phyloP scores from a whole-genome alignment of 2,888 invertebrate species.

The Sarcophaga subvicina region DNA sequence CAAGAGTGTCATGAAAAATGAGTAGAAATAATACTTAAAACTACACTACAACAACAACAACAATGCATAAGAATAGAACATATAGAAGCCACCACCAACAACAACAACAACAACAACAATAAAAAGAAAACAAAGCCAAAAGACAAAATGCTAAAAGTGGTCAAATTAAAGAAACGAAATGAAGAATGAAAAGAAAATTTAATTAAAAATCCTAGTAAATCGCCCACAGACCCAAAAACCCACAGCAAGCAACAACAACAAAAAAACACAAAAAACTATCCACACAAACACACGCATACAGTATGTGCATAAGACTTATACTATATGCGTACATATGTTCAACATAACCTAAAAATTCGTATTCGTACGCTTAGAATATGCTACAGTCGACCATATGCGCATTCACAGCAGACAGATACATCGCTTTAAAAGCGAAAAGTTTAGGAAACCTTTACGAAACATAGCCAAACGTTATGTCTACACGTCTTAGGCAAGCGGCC shows the following conservation, averaged over 20 bases:
- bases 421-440: too few species aligned
- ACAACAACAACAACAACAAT: not conserved
- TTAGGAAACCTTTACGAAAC: too few species aligned
- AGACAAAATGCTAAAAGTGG: conserved; percentile 39
- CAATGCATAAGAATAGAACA: not conserved
- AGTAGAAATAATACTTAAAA: not conserved
- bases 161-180: conserved; percentile 2
- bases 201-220: conserved; percentile 52
- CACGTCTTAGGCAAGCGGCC: too few species aligned
- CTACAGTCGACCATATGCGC: too few species aligned
- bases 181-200: conserved; percentile 22
- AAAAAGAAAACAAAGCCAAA: not conserved
- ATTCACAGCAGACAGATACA: too few species aligned
- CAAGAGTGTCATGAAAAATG: conserved; percentile 27
- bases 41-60: too few species aligned
- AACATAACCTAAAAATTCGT: too few species aligned
- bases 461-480: too few species aligned
- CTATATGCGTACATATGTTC: too few species aligned
- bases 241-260: too few species aligned
- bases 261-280: not conserved
- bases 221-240: not conserved
- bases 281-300: not conserved
- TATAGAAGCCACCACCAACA: not conserved
- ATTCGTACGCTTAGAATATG: too few species aligned
- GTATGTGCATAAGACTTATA: too few species aligned